Conservation (phyloP, 1,140 invertebrate species). For the Drosophila mojavensis region DNA sequence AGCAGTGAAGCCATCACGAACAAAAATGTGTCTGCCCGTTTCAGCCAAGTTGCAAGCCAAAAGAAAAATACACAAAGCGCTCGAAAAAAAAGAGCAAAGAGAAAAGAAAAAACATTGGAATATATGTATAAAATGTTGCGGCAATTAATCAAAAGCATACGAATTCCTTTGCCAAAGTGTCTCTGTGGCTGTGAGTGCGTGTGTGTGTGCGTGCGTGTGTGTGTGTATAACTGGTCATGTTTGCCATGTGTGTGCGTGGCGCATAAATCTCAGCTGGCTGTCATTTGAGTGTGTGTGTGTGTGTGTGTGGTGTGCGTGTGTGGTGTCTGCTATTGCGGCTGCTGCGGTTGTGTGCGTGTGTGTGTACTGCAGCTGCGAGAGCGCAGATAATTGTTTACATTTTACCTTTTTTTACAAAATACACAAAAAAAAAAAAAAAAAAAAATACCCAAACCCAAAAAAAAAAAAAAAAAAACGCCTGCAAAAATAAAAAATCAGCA, state of each 20-base stretch:
- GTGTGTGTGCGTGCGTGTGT: constrained; percentile 5
- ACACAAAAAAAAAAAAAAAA: constrained; percentile 6
- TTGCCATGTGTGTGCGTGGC: constrained; percentile 30
- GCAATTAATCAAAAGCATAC: constrained; percentile 80
- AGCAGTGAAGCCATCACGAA: constrained; percentile 68
- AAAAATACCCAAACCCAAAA: background rate
- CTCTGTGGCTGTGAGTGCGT: constrained; percentile 26
- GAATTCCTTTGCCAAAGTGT: constrained; percentile 71
- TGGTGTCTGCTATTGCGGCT: constrained; percentile 53
- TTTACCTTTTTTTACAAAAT: constrained; percentile 63
- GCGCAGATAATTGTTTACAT: constrained; percentile 82
- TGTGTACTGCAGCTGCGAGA: constrained; percentile 54
- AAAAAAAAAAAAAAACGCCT: constrained; percentile 19
- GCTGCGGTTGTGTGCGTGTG: constrained; percentile 43
- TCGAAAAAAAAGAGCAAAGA: background rate
- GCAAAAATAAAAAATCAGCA: constrained; percentile 69
- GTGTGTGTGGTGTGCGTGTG: constrained; percentile 42
- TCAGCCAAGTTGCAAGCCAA: constrained; percentile 20
- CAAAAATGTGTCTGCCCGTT: constrained; percentile 36
- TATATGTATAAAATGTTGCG: constrained; percentile 75
- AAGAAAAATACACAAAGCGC: constrained; percentile 7
- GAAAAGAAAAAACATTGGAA: background rate
- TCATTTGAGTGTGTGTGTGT: constrained; percentile 44
- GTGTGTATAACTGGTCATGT: constrained; percentile 26
- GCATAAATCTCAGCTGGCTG: constrained; percentile 75